phyloP scores from a whole-genome alignment of 92 coral and sea anemone genomes.

The Micromussa lordhowensis region DNA sequence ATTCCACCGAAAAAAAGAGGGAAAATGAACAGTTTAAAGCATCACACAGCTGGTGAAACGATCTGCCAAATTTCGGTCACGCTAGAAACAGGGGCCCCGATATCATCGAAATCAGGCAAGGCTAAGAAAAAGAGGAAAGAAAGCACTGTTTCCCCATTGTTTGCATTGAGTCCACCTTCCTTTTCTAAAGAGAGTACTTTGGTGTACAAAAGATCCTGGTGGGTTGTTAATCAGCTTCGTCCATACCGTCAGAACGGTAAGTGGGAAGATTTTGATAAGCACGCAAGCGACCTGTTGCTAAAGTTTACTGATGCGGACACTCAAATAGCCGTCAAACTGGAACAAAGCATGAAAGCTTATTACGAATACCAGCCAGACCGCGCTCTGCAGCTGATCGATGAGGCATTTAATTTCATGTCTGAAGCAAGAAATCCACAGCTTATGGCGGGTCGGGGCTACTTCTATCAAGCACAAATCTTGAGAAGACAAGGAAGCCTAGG shows the following conservation, averaged over 20 bases:
- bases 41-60: constrained; percentile 5
- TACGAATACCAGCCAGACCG: constrained; percentile 50
- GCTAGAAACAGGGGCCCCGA: constrained; percentile 15
- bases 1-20: constrained; percentile 33
- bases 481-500: constrained; percentile 61
- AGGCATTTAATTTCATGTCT: too few relatives aligned
- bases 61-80: too few relatives aligned
- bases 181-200: neutral
- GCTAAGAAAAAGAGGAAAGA: neutral
- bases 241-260: constrained; percentile 63
- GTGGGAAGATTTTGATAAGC: constrained; percentile 62
- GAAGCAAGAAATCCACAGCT: too few relatives aligned
- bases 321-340: constrained; percentile 59
- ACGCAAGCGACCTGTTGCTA: too few relatives aligned
- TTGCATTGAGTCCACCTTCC: too few relatives aligned
- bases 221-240: constrained; percentile 63
- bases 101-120: constrained; percentile 1
- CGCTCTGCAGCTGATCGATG: constrained; percentile 41
- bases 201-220: constrained; percentile 29
- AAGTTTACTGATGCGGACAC: too few relatives aligned
- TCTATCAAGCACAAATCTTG: constrained; percentile 61
- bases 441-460: constrained; percentile 43
- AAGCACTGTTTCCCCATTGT: neutral
- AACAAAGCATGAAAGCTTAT: constrained; percentile 60
- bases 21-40: neutral